phyloP scores from a whole-genome alignment of 2,113 vertebrate species.

The Bettongia penicillata region DNA sequence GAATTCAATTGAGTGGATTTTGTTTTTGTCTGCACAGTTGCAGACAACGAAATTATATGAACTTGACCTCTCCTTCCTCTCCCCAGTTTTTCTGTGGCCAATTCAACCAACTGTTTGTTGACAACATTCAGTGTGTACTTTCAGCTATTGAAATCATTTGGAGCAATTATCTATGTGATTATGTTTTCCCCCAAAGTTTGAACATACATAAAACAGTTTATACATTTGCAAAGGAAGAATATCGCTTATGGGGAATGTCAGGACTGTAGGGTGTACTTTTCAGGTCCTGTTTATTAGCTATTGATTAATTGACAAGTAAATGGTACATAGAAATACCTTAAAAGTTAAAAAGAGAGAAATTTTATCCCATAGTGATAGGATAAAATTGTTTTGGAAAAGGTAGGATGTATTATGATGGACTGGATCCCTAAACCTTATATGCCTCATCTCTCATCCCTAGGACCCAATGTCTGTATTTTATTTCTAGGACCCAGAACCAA shows the following conservation, averaged over 20 bases:
- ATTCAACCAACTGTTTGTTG: neutral
- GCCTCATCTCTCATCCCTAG: neutral
- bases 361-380: neutral
- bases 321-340: neutral
- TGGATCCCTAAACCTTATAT: neutral
- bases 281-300: neutral
- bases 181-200: no score
- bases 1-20: neutral
- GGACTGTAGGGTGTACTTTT: neutral
- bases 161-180: neutral
- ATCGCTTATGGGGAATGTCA: neutral
- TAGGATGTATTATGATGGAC: neutral
- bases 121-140: neutral
- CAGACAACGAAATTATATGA: neutral
- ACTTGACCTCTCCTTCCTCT: neutral
- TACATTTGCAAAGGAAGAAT: neutral
- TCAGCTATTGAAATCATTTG: neutral
- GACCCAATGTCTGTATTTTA: neutral
- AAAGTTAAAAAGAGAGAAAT: neutral
- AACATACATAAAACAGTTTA: neutral
- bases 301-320: neutral
- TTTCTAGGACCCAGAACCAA: neutral
- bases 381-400: neutral
- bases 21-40: conserved; percentile 2
- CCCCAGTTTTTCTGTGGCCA: neutral